Evolutionary conservation across 92 coral and sea anemone species (phyloP), one percentile per base, ranked within the genome.

Genomic region (Palythoa caribaeorum): DNA sequence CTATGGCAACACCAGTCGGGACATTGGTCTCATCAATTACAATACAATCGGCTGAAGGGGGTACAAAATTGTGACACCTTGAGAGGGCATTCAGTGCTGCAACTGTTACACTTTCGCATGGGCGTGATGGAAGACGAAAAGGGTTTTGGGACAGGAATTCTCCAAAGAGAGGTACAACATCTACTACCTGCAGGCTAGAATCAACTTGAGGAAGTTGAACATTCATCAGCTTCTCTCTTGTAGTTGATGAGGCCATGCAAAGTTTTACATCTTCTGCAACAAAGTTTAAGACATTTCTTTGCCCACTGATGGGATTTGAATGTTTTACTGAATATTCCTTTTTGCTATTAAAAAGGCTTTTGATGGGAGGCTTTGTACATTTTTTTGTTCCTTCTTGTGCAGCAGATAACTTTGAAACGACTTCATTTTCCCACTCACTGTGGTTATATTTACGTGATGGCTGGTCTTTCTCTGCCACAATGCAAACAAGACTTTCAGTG

Each of bases 1-100:
- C 84, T n/a, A 79, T 55, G 70, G 72, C 84, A 60, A 60, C 84
- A 60, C 72, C 84, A 60, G 38, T 79, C 39, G 84, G 84, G 84
- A 38, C 54, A 7, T 60, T 79, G 35, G 70, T 1, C 50, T 55
- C 71, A 52, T 79, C 70, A 36, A 79, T 79, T 9, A 35, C 84
- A 54, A 79, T 38, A 13, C 84, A 54, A 50, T 14, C 72, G 40
- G 70, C 57, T 3, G 55, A 36, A 12, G 70, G 54, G 38, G 38
- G 55, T 3, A 59, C 28, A 11, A 79, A 16, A 79, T 79, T 79
- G 16, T 60, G 84, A 16, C 84, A 79, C 37, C 7, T 60, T 16
- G 72, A 38, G 16, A 79, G 36, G n/a, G 37, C 37, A 37, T 59
- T 79, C 54, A 79, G 16, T 1, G 72, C 84, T 60, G 84, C 55